Evolutionary conservation across 2,888 invertebrate genomes (phyloP).

Genomic region (Antheraea yamamai): DNA sequence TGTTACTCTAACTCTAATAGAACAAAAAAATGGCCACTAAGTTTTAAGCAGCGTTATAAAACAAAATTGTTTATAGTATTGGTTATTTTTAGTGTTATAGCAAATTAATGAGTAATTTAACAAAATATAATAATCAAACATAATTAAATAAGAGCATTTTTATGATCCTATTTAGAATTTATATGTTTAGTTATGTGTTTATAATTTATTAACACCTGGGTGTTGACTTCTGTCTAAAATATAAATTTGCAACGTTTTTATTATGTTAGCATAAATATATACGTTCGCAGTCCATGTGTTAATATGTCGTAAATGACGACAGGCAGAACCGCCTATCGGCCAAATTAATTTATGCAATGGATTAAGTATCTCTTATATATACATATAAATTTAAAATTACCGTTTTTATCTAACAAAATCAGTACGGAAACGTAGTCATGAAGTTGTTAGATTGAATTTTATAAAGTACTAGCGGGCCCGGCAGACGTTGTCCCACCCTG

Average conservation of each 20-base stretch:
- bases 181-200: neutral
- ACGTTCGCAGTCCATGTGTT: conserved; percentile 5
- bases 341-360: neutral
- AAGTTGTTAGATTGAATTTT: neutral
- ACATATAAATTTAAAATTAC: neutral
- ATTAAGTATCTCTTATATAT: neutral
- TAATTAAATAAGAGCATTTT: conserved; percentile 3
- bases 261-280: conserved; percentile 1
- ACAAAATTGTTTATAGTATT: neutral
- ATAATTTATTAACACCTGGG: neutral
- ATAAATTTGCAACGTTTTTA: conserved; percentile 2
- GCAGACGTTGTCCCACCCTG: too few relatives aligned
- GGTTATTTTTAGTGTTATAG: neutral
- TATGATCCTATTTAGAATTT: neutral
- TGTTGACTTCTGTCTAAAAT: conserved; percentile 4
- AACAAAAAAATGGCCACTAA: neutral
- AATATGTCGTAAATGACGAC: conserved; percentile 10
- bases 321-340: conserved; percentile 6
- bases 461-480: too few relatives aligned
- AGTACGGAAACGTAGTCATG: neutral
- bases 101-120: neutral
- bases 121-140: neutral
- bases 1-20: neutral
- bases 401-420: neutral
- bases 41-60: neutral